Percentiles rank a stretch among this genome's conserved stretches.
Conservation (phyloP, 2,888 invertebrate genomes). For the Caenorhabditis zanzibari region DNA sequence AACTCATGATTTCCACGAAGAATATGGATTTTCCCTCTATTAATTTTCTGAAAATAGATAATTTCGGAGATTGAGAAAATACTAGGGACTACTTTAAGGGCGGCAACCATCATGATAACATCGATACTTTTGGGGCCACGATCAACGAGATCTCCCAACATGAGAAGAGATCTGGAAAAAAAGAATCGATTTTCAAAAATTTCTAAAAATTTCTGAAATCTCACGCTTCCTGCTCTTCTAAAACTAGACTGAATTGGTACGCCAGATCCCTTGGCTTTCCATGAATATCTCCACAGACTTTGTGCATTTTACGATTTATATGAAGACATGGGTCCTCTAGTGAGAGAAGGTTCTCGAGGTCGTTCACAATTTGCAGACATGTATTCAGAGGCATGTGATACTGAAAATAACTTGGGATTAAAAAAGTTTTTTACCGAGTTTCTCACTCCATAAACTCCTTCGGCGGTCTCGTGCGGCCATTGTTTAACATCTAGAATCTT, state of each 20-base stretch:
- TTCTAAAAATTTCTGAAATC: not conserved
- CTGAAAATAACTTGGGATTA: too few species aligned
- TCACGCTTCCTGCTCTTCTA: not conserved
- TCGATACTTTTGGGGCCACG: not conserved
- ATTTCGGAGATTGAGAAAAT: too few species aligned
- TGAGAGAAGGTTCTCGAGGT: too few species aligned
- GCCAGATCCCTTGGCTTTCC: not conserved
- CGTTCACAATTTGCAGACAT: too few species aligned
- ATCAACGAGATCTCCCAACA: conserved; percentile 1
- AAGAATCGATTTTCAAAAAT: not conserved
- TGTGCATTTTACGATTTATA: not conserved
- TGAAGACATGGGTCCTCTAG: not conserved
- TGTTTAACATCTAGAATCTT: too few species aligned
- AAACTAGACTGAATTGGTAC: not conserved
- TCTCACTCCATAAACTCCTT: too few species aligned
- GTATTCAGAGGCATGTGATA: too few species aligned
- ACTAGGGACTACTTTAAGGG: not conserved
- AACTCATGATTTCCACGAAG: conserved; percentile 1
- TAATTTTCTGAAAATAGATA: not conserved
- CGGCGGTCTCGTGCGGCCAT: too few species aligned
- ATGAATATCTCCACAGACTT: not conserved
- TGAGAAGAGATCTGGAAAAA: not conserved
- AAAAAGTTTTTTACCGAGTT: too few species aligned
- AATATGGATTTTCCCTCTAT: not conserved
- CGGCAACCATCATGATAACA: not conserved